Evolutionary conservation across 2,888 invertebrate species (phyloP).

Genomic region (Eristalinus sepulchralis): DNA sequence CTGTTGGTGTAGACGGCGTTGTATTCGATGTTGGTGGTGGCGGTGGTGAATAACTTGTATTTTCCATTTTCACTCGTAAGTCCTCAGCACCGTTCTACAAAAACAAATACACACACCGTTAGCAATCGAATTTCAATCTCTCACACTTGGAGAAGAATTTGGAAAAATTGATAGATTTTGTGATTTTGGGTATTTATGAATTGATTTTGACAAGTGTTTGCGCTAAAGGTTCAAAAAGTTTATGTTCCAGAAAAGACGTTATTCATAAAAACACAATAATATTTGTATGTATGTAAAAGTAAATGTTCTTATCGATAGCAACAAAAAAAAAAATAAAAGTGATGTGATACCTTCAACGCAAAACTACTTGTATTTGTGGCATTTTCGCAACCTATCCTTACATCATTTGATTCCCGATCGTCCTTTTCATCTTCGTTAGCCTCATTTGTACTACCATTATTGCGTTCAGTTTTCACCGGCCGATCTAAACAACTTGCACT

Average conservation of each 20-base stretch:
- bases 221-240: constrained; percentile 59
- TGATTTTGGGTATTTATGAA: constrained; percentile 5
- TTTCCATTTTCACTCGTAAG: constrained; percentile 87
- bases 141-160: not conserved
- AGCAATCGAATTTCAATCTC: not conserved
- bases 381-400: constrained; percentile 73
- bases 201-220: constrained; percentile 70
- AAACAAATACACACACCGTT: not conserved
- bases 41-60: constrained; percentile 83
- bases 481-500: constrained; percentile 75
- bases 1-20: constrained; percentile 82
- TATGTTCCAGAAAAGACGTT: not conserved
- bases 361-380: constrained; percentile 73
- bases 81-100: constrained; percentile 83
- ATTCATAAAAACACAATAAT: constrained; percentile 49
- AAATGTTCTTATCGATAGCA: constrained; percentile 6
- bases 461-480: constrained; percentile 79
- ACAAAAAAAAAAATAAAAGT: constrained; percentile 36
- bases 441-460: constrained; percentile 81
- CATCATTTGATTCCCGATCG: constrained; percentile 80
- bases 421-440: constrained; percentile 80
- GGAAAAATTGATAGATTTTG: not conserved
- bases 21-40: constrained; percentile 84
- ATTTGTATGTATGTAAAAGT: not conserved
- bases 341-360: constrained; percentile 72